These are phyloP conservation scores for Dendrocincla fuliginosa DNA, from an alignment of 2,797 vertebrate species.

Conservation along the genomic window DNA sequence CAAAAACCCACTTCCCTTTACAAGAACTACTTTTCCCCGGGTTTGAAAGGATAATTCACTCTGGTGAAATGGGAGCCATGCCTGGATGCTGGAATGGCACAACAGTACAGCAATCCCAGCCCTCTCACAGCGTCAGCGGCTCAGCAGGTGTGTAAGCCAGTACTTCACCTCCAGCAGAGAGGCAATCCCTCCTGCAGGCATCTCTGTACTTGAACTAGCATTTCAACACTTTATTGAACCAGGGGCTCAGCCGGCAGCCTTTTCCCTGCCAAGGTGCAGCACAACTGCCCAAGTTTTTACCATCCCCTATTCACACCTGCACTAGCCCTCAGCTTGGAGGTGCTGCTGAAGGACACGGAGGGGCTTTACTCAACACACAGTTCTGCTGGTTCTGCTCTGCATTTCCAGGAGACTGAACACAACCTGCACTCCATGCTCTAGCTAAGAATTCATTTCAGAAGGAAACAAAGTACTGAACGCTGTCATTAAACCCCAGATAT, in stretches of 20 bases:
- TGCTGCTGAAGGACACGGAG: background rate
- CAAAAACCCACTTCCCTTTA: background rate
- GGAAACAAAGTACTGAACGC: background rate
- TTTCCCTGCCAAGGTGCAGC: background rate
- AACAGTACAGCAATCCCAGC: background rate
- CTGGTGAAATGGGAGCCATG: background rate
- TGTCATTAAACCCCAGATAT: background rate
- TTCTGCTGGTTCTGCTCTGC: background rate
- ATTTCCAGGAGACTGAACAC: background rate
- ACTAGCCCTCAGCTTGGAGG: background rate
- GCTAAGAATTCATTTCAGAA: background rate
- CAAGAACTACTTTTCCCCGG: background rate
- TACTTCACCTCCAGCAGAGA: background rate
- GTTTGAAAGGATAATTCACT: background rate
- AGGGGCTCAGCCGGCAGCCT: background rate
- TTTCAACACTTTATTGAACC: background rate
- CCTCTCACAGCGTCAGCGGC: background rate
- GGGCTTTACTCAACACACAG: background rate
- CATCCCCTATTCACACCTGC: accelerated
- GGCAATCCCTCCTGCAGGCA: background rate
- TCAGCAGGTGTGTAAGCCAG: background rate
- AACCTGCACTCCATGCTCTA: background rate
- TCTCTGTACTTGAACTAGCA: background rate
- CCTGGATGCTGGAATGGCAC: background rate
- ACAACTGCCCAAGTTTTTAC: background rate